These are phyloP conservation scores for Neria commutata DNA, from an alignment of 2,888 invertebrate species.

Conservation along the genomic window DNA sequence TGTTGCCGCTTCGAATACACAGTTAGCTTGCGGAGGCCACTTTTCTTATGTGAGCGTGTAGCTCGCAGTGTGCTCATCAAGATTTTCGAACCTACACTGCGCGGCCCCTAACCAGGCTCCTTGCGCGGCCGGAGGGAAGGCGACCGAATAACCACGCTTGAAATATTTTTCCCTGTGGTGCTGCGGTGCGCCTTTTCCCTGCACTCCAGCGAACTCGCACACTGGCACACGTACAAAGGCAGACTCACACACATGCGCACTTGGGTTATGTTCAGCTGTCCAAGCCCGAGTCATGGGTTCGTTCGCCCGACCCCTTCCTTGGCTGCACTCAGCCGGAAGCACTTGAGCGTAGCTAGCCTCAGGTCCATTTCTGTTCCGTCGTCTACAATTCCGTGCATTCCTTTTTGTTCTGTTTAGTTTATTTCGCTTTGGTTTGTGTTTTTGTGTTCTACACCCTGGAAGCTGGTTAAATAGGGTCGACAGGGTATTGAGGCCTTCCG, in stretches of 20 bases:
- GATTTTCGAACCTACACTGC: neutral
- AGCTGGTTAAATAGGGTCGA: too few species aligned
- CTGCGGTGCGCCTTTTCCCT: neutral
- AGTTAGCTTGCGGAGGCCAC: neutral
- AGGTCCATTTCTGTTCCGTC: neutral
- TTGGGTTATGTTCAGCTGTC: neutral
- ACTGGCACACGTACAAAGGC: neutral
- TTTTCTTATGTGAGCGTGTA: slow-evolving; percentile 1
- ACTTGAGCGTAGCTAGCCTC: neutral
- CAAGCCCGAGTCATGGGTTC: neutral
- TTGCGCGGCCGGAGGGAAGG: neutral
- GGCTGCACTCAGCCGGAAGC: slow-evolving; percentile 1
- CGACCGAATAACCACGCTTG: neutral
- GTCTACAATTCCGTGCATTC: slow-evolving; percentile 1
- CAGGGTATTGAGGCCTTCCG: too few species aligned
- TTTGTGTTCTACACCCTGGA: too few species aligned
- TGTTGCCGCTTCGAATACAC: neutral
- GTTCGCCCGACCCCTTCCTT: neutral
- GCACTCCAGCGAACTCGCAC: neutral
- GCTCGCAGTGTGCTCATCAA: neutral
- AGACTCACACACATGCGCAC: too few species aligned
- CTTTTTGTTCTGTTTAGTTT: too few species aligned
- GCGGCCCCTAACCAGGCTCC: neutral
- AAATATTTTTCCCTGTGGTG: neutral
- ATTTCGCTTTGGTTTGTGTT: too few species aligned